Conservation (phyloP, 2,888 invertebrate species). For the Lasius platythorax region DNA sequence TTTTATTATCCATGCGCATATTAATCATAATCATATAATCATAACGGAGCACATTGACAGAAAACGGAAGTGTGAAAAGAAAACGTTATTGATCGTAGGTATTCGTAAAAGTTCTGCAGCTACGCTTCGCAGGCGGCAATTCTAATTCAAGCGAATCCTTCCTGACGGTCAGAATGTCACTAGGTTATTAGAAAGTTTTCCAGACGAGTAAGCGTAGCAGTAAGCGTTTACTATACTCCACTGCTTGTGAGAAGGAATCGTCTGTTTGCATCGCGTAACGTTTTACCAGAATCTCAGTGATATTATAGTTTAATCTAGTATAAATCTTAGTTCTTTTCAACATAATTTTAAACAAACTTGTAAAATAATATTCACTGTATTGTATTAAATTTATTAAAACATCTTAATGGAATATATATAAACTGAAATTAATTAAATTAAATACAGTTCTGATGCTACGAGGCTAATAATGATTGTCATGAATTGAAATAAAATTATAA, state of each 20-base stretch:
- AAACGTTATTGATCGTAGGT: constrained; percentile 13
- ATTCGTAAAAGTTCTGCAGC: constrained; percentile 24
- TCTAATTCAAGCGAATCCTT: constrained; percentile 48
- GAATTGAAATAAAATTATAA: background rate
- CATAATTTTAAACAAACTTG: background rate
- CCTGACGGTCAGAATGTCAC: constrained; percentile 71
- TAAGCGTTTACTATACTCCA: constrained; percentile 50
- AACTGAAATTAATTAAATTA: background rate
- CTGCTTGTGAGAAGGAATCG: constrained; percentile 71
- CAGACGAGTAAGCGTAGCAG: constrained; percentile 69
- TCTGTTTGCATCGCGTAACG: constrained; percentile 52
- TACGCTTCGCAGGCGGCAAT: constrained; percentile 33
- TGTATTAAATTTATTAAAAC: background rate
- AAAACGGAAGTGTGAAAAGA: constrained; percentile 28
- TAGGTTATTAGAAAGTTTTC: constrained; percentile 74
- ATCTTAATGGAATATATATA: background rate
- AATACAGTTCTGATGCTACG: background rate
- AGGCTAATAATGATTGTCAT: background rate
- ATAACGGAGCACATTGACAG: background rate
- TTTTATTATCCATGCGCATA: background rate
- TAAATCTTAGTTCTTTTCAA: background rate
- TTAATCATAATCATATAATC: constrained; percentile 15
- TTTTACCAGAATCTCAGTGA: constrained; percentile 13
- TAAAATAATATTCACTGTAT: background rate
- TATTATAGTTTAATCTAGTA: background rate